Conservation (phyloP, 2,888 invertebrate genomes). For the Athetis lepigone region DNA sequence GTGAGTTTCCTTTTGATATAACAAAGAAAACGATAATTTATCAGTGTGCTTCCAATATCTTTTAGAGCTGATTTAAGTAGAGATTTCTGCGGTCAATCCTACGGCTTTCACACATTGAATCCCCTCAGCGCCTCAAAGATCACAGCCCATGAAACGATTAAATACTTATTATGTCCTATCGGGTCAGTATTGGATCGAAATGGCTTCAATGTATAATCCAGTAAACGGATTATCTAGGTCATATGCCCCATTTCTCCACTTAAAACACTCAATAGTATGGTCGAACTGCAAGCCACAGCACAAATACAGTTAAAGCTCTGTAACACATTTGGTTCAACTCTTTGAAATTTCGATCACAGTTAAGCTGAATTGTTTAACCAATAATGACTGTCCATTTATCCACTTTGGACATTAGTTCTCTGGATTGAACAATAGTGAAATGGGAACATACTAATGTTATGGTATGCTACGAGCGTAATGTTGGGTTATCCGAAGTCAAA, state of each 20-base stretch:
- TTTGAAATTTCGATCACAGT: slow-evolving; percentile 39
- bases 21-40: too few relatives aligned
- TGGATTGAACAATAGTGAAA: slow-evolving; percentile 20
- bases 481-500: too few relatives aligned
- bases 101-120: too few relatives aligned
- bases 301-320: slow-evolving; percentile 1
- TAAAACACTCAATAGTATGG: too few relatives aligned
- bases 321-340: not conserved
- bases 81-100: too few relatives aligned
- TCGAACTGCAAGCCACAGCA: not conserved
- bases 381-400: slow-evolving; percentile 12
- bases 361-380: slow-evolving; percentile 3
- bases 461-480: too few relatives aligned
- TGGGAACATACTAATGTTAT: slow-evolving; percentile 2
- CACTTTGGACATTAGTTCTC: slow-evolving; percentile 8
- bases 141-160: not conserved
- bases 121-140: not conserved
- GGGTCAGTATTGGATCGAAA: too few relatives aligned
- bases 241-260: not conserved
- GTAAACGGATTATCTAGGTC: not conserved
- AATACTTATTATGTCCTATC: too few relatives aligned
- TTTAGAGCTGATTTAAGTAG: too few relatives aligned
- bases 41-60: too few relatives aligned
- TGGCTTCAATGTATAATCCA: too few relatives aligned
- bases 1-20: too few relatives aligned